A percentile compares a stretch with the other conserved stretches of the same genome.
phyloP scores from a whole-genome alignment of 2,888 invertebrate species.

The Agrotis ipsilon region DNA sequence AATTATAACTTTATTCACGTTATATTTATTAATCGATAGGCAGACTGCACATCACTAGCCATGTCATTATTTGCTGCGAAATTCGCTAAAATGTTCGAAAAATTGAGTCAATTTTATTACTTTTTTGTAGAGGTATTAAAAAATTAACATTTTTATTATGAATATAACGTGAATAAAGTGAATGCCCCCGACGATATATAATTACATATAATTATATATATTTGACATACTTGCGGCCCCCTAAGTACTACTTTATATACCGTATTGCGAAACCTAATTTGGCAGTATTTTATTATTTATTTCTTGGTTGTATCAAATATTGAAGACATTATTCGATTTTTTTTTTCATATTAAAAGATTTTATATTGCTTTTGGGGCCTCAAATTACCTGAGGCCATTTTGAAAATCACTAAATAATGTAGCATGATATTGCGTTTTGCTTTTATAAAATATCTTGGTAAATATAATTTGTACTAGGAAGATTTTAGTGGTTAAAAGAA shows the following conservation, averaged over 20 bases:
- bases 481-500: no score
- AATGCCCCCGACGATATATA: slow-evolving; percentile 44
- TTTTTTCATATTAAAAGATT: no score
- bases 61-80: slow-evolving; percentile 1
- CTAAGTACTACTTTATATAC: slow-evolving; percentile 62
- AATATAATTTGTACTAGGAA: no score
- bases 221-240: slow-evolving; percentile 51
- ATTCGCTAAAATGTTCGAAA: no score
- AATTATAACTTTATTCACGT: slow-evolving; percentile 27
- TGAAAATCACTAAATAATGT: slow-evolving; percentile 1
- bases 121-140: no score
- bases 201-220: slow-evolving; percentile 42
- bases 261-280: slow-evolving; percentile 50
- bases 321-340: background rate
- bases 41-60: slow-evolving; percentile 16
- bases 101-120: no score
- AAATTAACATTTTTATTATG: no score
- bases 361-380: background rate
- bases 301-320: slow-evolving; percentile 43
- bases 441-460: no score
- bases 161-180: slow-evolving; percentile 36
- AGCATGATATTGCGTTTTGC: background rate
- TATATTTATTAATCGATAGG: slow-evolving; percentile 5
- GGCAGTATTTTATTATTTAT: slow-evolving; percentile 56
- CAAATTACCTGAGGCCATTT: background rate